phyloP scores from a whole-genome alignment of 2,797 vertebrate species.

The Tapirus indicus region DNA sequence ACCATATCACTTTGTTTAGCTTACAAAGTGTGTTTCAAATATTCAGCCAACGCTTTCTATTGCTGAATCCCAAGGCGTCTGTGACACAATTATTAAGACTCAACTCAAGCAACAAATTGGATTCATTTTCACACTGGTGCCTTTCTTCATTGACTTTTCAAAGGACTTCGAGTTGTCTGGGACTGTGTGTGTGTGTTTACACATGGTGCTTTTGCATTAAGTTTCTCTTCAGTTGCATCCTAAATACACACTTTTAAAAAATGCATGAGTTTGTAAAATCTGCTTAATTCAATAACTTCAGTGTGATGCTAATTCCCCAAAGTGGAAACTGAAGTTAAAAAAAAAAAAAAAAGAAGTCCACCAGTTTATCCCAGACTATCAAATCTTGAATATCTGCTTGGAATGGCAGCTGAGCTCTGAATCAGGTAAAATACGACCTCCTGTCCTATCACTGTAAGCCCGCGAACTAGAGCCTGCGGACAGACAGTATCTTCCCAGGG shows the following conservation, averaged over 20 bases:
- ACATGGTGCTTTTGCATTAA: not conserved
- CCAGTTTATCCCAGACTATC: not conserved
- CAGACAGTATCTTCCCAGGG: not conserved
- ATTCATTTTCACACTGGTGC: not conserved
- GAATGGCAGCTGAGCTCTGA: too few species aligned
- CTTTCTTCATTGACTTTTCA: not conserved
- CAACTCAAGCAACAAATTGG: not conserved
- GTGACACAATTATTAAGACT: not conserved
- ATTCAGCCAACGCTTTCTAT: not conserved
- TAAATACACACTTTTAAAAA: not conserved
- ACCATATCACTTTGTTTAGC: rapidly evolving
- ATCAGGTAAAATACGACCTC: not conserved
- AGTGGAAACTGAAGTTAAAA: not conserved
- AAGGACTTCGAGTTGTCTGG: not conserved
- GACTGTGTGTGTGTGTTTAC: not conserved
- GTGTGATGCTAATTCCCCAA: not conserved
- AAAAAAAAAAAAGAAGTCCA: not conserved
- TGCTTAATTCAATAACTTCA: not conserved
- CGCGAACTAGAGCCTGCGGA: not conserved
- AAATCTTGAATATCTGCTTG: not conserved
- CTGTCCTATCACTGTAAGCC: rapidly evolving
- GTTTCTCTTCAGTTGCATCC: not conserved
- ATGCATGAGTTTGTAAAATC: not conserved
- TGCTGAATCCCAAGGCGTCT: not conserved
- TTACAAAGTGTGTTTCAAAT: not conserved